Evolutionary conservation across 2,113 vertebrate genomes (phyloP), one percentile per base, ranked within the genome.

Genomic region (Tachycineta bicolor): DNA sequence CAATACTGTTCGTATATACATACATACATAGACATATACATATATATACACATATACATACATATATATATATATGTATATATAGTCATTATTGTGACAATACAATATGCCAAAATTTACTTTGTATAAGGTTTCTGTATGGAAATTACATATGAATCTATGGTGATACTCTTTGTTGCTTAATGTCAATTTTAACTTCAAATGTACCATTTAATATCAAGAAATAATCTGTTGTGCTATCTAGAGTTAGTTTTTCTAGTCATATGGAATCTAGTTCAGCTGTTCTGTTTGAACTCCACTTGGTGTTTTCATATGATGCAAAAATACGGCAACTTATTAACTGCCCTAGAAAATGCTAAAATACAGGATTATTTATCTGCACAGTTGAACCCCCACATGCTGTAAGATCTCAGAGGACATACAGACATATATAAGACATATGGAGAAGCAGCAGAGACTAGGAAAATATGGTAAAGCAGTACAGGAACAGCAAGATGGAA

Each of bases 1-100:
- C 93, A 41, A 19, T 52, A 81, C 97, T 98, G 96, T 19, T 93
- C 52, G 76, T 50, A 96, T 7, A 94, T 28, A 37, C 37, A 37
- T 37, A 37, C 37, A 37, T 37, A 67, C 39, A n/a, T n/a, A n/a
- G n/a, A n/a, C n/a, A n/a, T n/a, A n/a, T n/a, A n/a, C n/a, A n/a
- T n/a, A n/a, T n/a, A n/a, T n/a, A n/a, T n/a, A n/a, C n/a, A n/a
- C n/a, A n/a, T n/a, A n/a, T n/a, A n/a, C n/a, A n/a, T n/a, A n/a
- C n/a, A n/a, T n/a, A n/a, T n/a, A n/a, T n/a, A n/a, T n/a, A 37
- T 37, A 94, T 23, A 67, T 50, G 95, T 6, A 96, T 3, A 94
- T 26, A 53, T 74, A 83, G 37, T 87, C 39, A 77, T 69, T 84
- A 91, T 10, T 73, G 9, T 84, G 55, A 93, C 15, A 77, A 33